A percentile compares a stretch with the other conserved stretches of the same genome.
phyloP scores from a whole-genome alignment of 2,888 invertebrate genomes.

The Caenorhabditis sinica region DNA sequence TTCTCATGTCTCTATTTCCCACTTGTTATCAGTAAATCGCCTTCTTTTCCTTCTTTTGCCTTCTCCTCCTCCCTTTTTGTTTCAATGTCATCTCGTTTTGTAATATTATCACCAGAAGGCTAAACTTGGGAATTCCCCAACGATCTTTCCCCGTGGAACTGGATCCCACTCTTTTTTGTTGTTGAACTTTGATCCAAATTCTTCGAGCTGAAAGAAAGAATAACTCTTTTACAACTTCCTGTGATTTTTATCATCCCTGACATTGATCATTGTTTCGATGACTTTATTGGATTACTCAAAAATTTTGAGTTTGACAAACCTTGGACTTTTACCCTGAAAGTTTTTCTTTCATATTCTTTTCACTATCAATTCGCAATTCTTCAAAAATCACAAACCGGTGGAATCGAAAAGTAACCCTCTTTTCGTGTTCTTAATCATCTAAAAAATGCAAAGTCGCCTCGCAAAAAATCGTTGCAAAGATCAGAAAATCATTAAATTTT shows the following conservation, averaged over 20 bases:
- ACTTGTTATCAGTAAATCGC: slow-evolving; percentile 55
- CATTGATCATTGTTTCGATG: slow-evolving; percentile 48
- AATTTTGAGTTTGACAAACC: neutral
- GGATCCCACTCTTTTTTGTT: neutral
- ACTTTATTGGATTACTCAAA: slow-evolving; percentile 21
- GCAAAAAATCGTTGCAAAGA: slow-evolving; percentile 33
- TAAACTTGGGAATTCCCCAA: slow-evolving; percentile 33
- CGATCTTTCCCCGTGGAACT: slow-evolving; percentile 40
- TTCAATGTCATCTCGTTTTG: slow-evolving; percentile 55
- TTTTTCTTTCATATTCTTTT: slow-evolving; percentile 4
- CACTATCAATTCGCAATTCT: slow-evolving; percentile 21
- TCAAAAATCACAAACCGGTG: slow-evolving; percentile 22
- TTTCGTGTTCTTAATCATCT: slow-evolving; percentile 43
- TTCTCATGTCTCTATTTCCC: slow-evolving; percentile 35
- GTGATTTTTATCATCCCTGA: slow-evolving; percentile 21
- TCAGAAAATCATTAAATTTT: slow-evolving; percentile 46
- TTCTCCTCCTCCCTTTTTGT: slow-evolving; percentile 29
- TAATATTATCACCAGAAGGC: slow-evolving; percentile 49
- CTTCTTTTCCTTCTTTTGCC: slow-evolving; percentile 31
- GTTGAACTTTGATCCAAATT: slow-evolving; percentile 13
- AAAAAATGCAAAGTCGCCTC: slow-evolving; percentile 46
- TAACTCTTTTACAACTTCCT: neutral
- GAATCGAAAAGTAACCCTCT: slow-evolving; percentile 40
- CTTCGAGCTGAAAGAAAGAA: slow-evolving; percentile 6
- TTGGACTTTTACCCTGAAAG: neutral